Percentiles rank a stretch among this genome's conserved stretches.
phyloP scores from a whole-genome alignment of 2,888 invertebrate genomes.

The Scrobipalpa atriplicella region DNA sequence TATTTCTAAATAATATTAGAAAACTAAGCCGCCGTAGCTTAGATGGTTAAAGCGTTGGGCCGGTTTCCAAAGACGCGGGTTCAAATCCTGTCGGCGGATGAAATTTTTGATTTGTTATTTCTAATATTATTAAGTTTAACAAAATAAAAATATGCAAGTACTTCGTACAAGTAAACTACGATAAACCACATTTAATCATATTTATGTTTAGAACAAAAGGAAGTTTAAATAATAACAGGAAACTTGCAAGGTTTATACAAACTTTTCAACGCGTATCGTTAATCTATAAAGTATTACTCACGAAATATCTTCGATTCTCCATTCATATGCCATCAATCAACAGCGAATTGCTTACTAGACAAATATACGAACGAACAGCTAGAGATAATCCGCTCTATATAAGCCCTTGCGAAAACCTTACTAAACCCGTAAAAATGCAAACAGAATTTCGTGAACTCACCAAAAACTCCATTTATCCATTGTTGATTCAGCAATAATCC shows the following conservation, averaged over 20 bases:
- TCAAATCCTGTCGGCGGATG: too few relatives aligned
- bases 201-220: too few relatives aligned
- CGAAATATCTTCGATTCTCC: constrained; percentile 5
- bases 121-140: too few relatives aligned
- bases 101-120: too few relatives aligned
- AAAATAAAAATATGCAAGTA: too few relatives aligned
- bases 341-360: background rate
- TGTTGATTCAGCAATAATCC: constrained; percentile 12
- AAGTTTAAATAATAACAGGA: too few relatives aligned
- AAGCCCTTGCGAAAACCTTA: constrained; percentile 5
- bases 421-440: constrained; percentile 23
- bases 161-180: too few relatives aligned
- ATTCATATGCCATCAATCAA: background rate
- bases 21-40: too few relatives aligned
- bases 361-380: background rate
- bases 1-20: too few relatives aligned
- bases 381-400: constrained; percentile 8
- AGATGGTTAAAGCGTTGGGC: too few relatives aligned
- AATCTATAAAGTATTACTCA: background rate
- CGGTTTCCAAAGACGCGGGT: too few relatives aligned
- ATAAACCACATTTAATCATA: too few relatives aligned
- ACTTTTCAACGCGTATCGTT: background rate
- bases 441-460: background rate
- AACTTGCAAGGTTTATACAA: background rate
- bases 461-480: constrained; percentile 1